phyloP scores from a whole-genome alignment of 1,140 invertebrate genomes.

The Lepidostoma basale region DNA sequence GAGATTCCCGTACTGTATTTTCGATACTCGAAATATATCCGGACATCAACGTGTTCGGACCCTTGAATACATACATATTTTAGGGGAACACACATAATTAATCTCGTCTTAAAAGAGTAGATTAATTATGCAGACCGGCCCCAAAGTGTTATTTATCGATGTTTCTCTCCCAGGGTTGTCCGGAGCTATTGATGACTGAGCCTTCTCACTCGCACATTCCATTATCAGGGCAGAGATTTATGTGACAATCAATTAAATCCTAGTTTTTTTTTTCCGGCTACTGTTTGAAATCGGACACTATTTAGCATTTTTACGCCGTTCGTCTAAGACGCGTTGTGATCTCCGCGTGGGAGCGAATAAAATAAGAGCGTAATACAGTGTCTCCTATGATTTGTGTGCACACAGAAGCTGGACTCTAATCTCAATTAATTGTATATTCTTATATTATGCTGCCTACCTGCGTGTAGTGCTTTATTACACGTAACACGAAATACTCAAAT shows the following conservation, averaged over 20 bases:
- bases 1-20: too few species aligned
- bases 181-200: constrained; percentile 3
- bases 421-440: too few species aligned
- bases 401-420: not conserved
- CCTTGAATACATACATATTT: not conserved
- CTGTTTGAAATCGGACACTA: not conserved
- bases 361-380: not conserved
- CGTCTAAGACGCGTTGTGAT: not conserved
- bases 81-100: too few species aligned
- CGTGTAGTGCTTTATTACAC: too few species aligned
- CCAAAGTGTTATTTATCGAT: constrained; percentile 28
- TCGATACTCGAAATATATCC: too few species aligned
- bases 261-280: constrained; percentile 22
- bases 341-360: not conserved
- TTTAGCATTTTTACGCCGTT: not conserved
- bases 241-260: constrained; percentile 19
- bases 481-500: too few species aligned
- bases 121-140: constrained; percentile 35
- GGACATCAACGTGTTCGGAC: too few species aligned
- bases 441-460: too few species aligned
- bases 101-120: not conserved
- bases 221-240: constrained; percentile 21
- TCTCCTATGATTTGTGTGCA: not conserved
- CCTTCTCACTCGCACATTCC: not conserved
- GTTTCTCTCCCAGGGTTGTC: constrained; percentile 17